phyloP scores from a whole-genome alignment of 1,140 invertebrate species.

The Plutomurus gul region DNA sequence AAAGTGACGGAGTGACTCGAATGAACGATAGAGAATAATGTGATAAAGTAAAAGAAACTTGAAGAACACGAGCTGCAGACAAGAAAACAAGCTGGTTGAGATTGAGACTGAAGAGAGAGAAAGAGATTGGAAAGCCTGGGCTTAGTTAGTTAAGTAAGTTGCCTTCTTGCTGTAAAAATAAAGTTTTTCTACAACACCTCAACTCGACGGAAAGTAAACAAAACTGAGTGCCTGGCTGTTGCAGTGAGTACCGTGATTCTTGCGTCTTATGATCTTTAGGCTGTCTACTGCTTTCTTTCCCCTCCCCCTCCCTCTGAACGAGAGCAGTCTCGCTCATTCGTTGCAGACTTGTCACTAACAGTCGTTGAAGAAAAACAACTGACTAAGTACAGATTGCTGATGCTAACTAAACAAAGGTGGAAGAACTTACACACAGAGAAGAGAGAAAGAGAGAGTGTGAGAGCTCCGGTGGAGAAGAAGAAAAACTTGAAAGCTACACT shows the following conservation, averaged over 20 bases:
- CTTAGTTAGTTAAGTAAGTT: constrained; percentile 10
- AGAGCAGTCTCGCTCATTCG: not conserved
- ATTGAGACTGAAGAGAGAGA: not conserved
- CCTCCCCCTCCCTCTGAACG: too few species aligned
- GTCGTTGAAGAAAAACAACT: not conserved
- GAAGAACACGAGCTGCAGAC: too few species aligned
- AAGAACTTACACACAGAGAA: too few species aligned
- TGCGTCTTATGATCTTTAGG: not conserved
- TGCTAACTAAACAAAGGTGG: not conserved
- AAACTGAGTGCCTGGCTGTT: not conserved
- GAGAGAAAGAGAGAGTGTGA: not conserved
- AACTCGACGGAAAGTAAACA: constrained; percentile 17
- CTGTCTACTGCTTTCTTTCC: too few species aligned
- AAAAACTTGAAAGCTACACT: constrained; percentile 2
- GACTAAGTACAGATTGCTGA: not conserved
- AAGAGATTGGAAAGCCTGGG: not conserved
- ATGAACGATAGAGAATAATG: too few species aligned
- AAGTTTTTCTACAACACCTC: constrained; percentile 1
- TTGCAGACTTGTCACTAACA: not conserved
- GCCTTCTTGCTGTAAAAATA: not conserved
- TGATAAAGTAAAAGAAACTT: not conserved
- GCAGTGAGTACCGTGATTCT: not conserved
- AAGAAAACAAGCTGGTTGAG: not conserved
- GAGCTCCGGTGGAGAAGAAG: not conserved
- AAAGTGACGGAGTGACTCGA: not conserved